Base-by-base conservation (phyloP, 2,888 invertebrate genomes). In the Stictocephala bisonia region DNA sequence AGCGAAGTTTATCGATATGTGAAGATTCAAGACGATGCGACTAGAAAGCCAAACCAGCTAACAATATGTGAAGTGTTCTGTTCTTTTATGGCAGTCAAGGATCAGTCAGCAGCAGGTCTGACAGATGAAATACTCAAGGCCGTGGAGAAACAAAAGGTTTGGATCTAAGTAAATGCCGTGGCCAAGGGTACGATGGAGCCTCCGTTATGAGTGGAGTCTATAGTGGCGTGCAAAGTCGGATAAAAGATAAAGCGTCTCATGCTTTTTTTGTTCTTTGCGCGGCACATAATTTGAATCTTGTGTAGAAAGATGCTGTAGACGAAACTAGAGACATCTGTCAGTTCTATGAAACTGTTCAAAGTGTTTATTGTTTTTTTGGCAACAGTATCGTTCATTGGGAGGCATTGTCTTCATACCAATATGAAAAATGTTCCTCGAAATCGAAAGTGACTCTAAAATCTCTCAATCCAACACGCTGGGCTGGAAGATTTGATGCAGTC, bases 111-210 rank as follows among this genome's bases (percentile, higher is more conserved):
- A 4, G n/a, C 26, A 4, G 15, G 58, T 26, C 26, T 56, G 4
- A 22, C 58, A 13, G 26, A 56, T 56, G 27, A 56, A 26, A 56
- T 56, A 6, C 27, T 56, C 4, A 56, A 20, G 27, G 13, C 15
- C 20, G n/a, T 56, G 50, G 50, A n/a, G 18, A 22, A 35, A 35
- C 35, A 35, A 35, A 35, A 7, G 11, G 35, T 35, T 35, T 35
- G 35, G 35, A 35, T 35, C 58, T 7, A 56, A 53, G 7, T 20
- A 53, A 56, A 56, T 56, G 7, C n/a, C 58, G 27, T 26, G 53
- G 60, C 1, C 78, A 77, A 69, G 78, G 76, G 29, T 77, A 78
- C 66, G 75, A 78, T 75, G 77, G 71, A 75, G 76, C 74, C n/a
- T 50, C 48, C 44, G 75, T 76, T 40, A 77, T 77, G 78, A 75